phyloP scores from a whole-genome alignment of 1,140 invertebrate genomes.

The Mercenaria mercenaria region DNA sequence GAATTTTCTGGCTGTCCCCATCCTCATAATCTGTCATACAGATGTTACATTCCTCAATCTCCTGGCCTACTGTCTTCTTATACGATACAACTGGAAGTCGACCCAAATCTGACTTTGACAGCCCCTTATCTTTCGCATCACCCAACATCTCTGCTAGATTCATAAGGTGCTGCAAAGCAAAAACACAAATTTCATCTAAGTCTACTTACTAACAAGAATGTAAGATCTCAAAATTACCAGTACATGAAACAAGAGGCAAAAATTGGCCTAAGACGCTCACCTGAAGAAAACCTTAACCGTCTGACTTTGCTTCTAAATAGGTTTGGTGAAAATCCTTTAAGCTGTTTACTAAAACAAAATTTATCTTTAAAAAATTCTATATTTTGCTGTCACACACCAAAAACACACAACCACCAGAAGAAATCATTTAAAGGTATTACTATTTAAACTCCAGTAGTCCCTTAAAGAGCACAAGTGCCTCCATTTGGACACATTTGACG shows the following conservation, averaged over 20 bases:
- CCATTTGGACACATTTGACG: too few relatives aligned
- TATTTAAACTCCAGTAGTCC: too few relatives aligned
- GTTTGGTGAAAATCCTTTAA: too few relatives aligned
- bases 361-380: too few relatives aligned
- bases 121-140: constrained; percentile 72
- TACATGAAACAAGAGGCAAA: background rate
- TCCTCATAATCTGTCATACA: constrained; percentile 76
- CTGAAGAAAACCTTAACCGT: too few relatives aligned
- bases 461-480: too few relatives aligned
- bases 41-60: constrained; percentile 70
- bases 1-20: constrained; percentile 70
- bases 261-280: background rate
- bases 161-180: constrained; percentile 68
- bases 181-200: background rate
- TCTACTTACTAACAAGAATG: background rate
- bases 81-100: constrained; percentile 70
- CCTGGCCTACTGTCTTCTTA: constrained; percentile 46
- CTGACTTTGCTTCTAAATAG: too few relatives aligned
- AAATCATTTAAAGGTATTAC: too few relatives aligned
- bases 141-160: constrained; percentile 74
- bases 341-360: too few relatives aligned
- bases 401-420: too few relatives aligned
- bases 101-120: constrained; percentile 61
- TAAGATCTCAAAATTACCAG: background rate
- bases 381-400: too few relatives aligned